These are phyloP conservation scores for Phallusia fumigata DNA, from an alignment of 23 tunicate genomes.

Conservation along the genomic window DNA sequence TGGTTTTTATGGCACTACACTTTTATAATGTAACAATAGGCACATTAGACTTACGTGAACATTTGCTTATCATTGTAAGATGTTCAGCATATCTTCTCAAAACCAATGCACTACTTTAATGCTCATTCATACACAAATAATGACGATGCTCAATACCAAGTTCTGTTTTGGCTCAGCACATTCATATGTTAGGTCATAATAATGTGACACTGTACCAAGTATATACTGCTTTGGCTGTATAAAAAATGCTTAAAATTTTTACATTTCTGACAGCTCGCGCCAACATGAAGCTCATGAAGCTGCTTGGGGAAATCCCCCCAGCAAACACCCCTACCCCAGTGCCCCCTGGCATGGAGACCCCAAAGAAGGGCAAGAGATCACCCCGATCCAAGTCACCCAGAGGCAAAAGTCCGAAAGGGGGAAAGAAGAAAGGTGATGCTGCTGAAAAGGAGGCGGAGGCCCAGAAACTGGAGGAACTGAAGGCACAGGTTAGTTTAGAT, in stretches of 20 bases:
- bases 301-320: slow-evolving; percentile 71
- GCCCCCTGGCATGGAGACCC: slow-evolving; percentile 81
- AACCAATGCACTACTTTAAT: too few relatives aligned
- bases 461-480: slow-evolving; percentile 59
- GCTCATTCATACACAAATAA: too few relatives aligned
- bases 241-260: not conserved
- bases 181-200: too few relatives aligned
- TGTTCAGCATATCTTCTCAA: too few relatives aligned
- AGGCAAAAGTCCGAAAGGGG: slow-evolving; percentile 85
- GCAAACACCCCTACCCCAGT: slow-evolving; percentile 72
- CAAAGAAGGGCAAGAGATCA: slow-evolving; percentile 54
- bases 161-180: too few relatives aligned
- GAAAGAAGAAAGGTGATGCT: slow-evolving; percentile 40
- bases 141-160: too few relatives aligned
- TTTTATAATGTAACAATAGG: too few relatives aligned
- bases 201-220: too few relatives aligned
- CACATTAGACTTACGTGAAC: too few relatives aligned
- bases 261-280: slow-evolving; percentile 47
- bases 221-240: not conserved
- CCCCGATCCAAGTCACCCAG: slow-evolving; percentile 56
- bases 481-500: slow-evolving; percentile 87
- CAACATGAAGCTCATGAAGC: slow-evolving; percentile 32
- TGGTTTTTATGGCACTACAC: too few relatives aligned
- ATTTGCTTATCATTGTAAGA: too few relatives aligned
- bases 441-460: slow-evolving; percentile 80